These are phyloP conservation scores for Cerceris ruficornis DNA, from an alignment of 2,888 invertebrate genomes.

Conservation along the genomic window DNA sequence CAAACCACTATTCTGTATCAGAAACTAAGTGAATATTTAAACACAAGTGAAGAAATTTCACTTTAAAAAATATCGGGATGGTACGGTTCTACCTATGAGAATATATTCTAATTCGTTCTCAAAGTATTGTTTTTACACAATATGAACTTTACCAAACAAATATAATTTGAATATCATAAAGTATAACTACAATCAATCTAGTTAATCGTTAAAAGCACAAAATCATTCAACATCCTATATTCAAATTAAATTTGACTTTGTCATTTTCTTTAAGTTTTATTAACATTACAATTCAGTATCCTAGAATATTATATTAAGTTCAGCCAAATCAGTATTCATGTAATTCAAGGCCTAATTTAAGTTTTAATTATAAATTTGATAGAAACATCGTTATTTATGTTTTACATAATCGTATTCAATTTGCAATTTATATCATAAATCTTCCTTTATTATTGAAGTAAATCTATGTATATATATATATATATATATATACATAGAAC, in stretches of 20 bases:
- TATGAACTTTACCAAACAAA: constrained; percentile 17
- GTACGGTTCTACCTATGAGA: constrained; percentile 19
- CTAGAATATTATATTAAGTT: constrained; percentile 25
- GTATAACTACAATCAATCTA: constrained; percentile 23
- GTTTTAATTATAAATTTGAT: constrained; percentile 28
- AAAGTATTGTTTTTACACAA: neutral
- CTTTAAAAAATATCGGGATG: constrained; percentile 26
- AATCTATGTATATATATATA: constrained; percentile 14
- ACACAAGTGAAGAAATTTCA: neutral
- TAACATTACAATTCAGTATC: constrained; percentile 8
- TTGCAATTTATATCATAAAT: constrained; percentile 15
- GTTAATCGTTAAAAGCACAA: constrained; percentile 27
- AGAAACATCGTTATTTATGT: constrained; percentile 35
- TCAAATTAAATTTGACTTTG: constrained; percentile 25
- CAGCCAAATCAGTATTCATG: constrained; percentile 44
- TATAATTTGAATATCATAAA: constrained; percentile 7
- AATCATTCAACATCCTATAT: constrained; percentile 20
- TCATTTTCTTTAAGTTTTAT: constrained; percentile 32
- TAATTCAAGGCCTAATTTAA: constrained; percentile 17
- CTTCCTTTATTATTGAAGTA: neutral
- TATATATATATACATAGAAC: neutral
- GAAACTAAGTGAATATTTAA: constrained; percentile 14
- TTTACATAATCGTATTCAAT: constrained; percentile 24
- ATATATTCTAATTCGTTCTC: constrained; percentile 14
- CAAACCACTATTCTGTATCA: constrained; percentile 32